Evolutionary conservation across 1,140 invertebrate genomes (phyloP).

Genomic region (Drosophila parvula): DNA sequence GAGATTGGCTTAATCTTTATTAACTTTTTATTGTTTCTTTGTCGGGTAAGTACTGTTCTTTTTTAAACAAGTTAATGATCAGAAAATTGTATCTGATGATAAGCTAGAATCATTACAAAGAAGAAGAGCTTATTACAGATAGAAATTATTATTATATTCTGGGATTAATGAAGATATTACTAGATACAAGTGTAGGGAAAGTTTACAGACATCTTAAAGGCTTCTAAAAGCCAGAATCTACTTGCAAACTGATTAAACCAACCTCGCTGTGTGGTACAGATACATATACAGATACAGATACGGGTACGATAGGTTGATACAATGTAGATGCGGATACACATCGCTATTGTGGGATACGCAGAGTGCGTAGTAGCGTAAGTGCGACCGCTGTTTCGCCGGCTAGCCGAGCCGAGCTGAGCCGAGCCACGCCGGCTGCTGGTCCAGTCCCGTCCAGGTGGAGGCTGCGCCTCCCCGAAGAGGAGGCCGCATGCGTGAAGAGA

Average conservation of each 20-base stretch:
- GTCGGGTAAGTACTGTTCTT: neutral
- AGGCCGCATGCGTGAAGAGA: slow-evolving; percentile 53
- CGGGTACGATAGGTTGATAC: slow-evolving; percentile 1
- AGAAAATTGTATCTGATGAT: neutral
- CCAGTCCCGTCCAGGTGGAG: slow-evolving; percentile 11
- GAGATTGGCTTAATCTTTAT: neutral
- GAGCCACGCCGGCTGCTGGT: slow-evolving; percentile 27
- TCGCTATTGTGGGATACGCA: slow-evolving; percentile 26
- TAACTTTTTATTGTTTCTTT: neutral
- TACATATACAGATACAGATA: slow-evolving; percentile 21
- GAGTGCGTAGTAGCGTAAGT: slow-evolving; percentile 73
- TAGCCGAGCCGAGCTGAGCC: slow-evolving; percentile 30
- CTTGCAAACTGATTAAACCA: neutral
- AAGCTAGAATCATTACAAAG: neutral
- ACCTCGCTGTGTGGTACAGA: slow-evolving; percentile 3
- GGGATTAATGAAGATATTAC: no score
- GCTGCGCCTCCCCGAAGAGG: slow-evolving; percentile 4
- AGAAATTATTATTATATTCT: no score
- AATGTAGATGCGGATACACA: slow-evolving; percentile 44
- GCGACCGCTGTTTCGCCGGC: slow-evolving; percentile 50
- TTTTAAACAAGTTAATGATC: neutral
- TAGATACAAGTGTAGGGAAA: no score
- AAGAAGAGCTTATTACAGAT: neutral
- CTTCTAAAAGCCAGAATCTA: neutral
- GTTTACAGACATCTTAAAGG: neutral